Conservation (phyloP, 2,113 vertebrate species). For the Cercocebus atys region DNA sequence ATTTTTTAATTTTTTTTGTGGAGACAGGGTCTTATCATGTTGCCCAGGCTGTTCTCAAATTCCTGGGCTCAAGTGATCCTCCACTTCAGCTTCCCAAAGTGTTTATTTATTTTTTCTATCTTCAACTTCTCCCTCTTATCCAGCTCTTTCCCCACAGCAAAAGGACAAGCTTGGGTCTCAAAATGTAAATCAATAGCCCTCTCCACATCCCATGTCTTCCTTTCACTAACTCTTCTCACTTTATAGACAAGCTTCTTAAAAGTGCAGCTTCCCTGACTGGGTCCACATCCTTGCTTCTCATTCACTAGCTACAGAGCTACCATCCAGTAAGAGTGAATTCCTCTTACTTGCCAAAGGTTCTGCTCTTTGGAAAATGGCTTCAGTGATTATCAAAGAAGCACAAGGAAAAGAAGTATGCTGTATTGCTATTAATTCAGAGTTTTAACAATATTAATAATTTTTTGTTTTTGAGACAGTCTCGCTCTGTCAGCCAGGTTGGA, state of each 20-base stretch:
- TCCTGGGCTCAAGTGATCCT: no score
- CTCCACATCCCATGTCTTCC: neutral
- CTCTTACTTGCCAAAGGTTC: constrained; percentile 9
- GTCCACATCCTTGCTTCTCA: neutral
- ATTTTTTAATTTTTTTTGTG: no score
- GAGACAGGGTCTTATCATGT: no score
- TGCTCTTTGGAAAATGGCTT: constrained; percentile 31
- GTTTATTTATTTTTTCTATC: neutral
- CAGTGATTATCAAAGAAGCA: constrained; percentile 23
- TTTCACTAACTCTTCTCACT: neutral
- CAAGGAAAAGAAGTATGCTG: neutral
- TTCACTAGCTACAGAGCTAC: neutral
- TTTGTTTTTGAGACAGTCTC: no score
- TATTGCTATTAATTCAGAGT: neutral
- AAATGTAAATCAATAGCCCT: neutral
- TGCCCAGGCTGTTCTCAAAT: no score
- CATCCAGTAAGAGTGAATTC: neutral
- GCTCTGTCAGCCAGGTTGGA: no score
- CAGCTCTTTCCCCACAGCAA: neutral
- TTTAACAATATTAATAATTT: constrained; percentile 15
- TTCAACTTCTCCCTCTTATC: neutral
- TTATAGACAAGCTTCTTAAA: neutral
- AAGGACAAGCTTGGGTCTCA: neutral
- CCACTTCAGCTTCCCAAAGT: no score
- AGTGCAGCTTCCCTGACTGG: neutral